Evolutionary conservation across 37 sponge, comb jelly and placozoan species (phyloP), one percentile per base, ranked within the genome.

Genomic region (Beroe ovata): DNA sequence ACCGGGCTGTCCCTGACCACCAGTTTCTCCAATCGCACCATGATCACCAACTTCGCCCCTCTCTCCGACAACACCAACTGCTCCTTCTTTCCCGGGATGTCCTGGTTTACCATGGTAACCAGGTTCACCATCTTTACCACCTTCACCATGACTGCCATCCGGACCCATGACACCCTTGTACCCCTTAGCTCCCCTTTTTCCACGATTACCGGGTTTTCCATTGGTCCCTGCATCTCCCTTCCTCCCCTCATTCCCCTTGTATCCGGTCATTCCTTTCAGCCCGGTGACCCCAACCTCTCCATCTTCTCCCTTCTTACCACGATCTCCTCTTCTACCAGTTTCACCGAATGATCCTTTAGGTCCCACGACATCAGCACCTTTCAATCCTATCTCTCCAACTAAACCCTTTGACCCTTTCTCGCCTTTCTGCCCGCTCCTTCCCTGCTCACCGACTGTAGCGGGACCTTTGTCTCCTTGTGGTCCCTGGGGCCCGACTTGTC

Each of bases 41-140:
- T 41, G 4, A 3, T 38, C 28, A 25, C 84, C 84, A 21, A 35
- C 4, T 42, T 38, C 84, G 26, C 84, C 84, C 6, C 2, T 16
- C 11, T 39, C 84, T 77, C 84, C 84, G 36, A 32, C 21, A 21
- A 41, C 84, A 32, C 84, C 84, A 22, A 41, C n/a, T 8, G 3
- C 25, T n/a, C 84, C 84, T 40, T 77, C 54, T 4, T 21, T 19
- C 23, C 84, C 84, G 20, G 42, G 84, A 8, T 22, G 1, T 77
- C 84, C 84, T 42, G 84, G 84, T 6, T 36, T 22, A 0, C 84
- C 84, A 77, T 77, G 84, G 47, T 42, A n/a, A 40, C 84, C 84
- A 4, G 84, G 84, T 21, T 42, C 54, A 22, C 84, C 84, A 41
- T 77, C 84, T 42, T n/a, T 11, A 22, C 84, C 84, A 4, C 0